These are phyloP conservation scores for Rhabditoides inermis DNA, from an alignment of 2,888 invertebrate species.

Conservation along the genomic window DNA sequence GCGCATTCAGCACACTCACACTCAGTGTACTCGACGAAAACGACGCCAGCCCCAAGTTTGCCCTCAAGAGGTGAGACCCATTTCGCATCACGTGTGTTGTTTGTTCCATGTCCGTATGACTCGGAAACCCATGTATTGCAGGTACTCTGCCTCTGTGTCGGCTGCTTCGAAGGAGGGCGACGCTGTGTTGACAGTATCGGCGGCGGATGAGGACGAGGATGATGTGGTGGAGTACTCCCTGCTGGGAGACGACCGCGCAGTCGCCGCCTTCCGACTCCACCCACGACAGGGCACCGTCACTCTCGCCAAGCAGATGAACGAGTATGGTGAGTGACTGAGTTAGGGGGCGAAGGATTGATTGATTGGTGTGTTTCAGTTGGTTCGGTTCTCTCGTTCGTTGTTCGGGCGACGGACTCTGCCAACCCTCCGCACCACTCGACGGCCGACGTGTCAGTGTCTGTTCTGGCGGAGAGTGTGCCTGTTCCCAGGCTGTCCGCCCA, in stretches of 20 bases:
- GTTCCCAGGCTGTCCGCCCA: conserved; percentile 70
- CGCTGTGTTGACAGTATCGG: conserved; percentile 27
- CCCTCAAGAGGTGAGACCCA: conserved; percentile 13
- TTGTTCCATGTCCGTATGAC: neutral
- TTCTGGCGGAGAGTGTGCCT: conserved; percentile 56
- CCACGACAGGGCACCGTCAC: conserved; percentile 21
- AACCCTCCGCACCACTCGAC: conserved; percentile 66
- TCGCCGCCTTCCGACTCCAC: conserved; percentile 19
- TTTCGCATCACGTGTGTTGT: neutral
- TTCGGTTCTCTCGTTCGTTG: conserved; percentile 76
- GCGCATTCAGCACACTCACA: conserved; percentile 38
- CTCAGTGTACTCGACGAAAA: conserved; percentile 66
- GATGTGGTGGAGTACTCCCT: conserved; percentile 23
- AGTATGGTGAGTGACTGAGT: neutral
- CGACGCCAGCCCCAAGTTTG: conserved; percentile 90
- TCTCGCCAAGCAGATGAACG: conserved; percentile 14
- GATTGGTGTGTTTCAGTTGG: conserved; percentile 61
- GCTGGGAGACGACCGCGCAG: conserved; percentile 8
- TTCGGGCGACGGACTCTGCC: conserved; percentile 76
- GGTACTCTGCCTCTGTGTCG: conserved; percentile 25
- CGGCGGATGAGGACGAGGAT: conserved; percentile 23
- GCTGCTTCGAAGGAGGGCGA: conserved; percentile 27
- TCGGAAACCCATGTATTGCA: conserved; percentile 1
- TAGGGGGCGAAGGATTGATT: neutral
- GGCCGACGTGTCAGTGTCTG: conserved; percentile 71